Evolutionary conservation across 2,797 vertebrate genomes (phyloP).

Genomic region (Remorina albescens): DNA sequence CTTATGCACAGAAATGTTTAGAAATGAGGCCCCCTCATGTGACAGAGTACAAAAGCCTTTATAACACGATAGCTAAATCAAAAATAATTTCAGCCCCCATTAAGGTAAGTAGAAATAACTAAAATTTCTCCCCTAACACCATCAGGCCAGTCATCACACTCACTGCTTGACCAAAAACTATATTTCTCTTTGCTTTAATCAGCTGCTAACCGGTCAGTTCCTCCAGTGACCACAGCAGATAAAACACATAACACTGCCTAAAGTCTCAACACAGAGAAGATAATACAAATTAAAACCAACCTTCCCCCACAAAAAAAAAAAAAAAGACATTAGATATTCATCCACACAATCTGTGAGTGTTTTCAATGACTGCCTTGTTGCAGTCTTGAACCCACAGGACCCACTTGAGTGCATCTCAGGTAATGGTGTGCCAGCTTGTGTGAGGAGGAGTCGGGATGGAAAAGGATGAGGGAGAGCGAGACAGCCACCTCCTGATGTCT

Average conservation of each 20-base stretch:
- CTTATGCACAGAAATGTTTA: constrained; percentile 24
- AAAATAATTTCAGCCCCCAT: constrained; percentile 59
- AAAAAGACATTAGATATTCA: constrained; percentile 55
- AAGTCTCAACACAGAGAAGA: constrained; percentile 53
- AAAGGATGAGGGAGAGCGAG: constrained; percentile 57
- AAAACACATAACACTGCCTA: constrained; percentile 65
- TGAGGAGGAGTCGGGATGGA: constrained; percentile 60
- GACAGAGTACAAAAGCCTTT: constrained; percentile 67
- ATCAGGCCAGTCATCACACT: constrained; percentile 58
- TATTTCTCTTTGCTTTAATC: constrained; percentile 69
- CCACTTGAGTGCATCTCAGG: constrained; percentile 64
- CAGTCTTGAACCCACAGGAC: constrained; percentile 62
- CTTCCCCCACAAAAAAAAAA: constrained; percentile 9
- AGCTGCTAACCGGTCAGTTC: constrained; percentile 67
- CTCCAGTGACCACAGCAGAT: constrained; percentile 66
- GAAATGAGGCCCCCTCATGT: constrained; percentile 66
- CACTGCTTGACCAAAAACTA: constrained; percentile 61
- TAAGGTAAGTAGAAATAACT: constrained; percentile 61
- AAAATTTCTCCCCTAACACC: constrained; percentile 64
- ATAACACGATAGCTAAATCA: constrained; percentile 61
- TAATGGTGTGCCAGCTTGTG: constrained; percentile 68
- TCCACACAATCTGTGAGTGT: constrained; percentile 68
- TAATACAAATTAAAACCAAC: constrained; percentile 51
- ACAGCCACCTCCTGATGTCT: constrained; percentile 49
- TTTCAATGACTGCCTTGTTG: constrained; percentile 69